Evolutionary conservation across 2,888 invertebrate species (phyloP), one percentile per base, ranked within the genome.

Genomic region (Pilophorus perplexus): DNA sequence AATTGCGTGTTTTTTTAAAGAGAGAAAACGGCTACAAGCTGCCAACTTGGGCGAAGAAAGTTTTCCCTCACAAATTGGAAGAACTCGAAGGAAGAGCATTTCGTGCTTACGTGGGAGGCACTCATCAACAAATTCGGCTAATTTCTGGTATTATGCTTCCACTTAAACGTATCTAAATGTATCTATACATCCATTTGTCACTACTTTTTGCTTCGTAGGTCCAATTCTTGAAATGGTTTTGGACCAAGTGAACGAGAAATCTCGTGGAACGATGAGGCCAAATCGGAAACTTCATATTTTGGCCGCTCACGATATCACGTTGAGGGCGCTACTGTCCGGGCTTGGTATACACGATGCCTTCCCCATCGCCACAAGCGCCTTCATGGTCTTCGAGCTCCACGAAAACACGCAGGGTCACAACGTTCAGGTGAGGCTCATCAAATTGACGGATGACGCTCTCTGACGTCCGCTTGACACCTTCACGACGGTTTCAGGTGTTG

Each of bases 21-120:
- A 78, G 82, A 59, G 77, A 82, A 64, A 83, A 88, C 68, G 86
- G 85, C 6, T 78, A 89, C 38, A 80, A 82, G 55, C 76, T 91
- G n/a, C 91, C 91, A 0, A 80, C 83, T 44, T 90, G 90, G 90
- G 85, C 89, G 0, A 82, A 82, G 71, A 81, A 82, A 68, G 84
- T 87, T 42, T 88, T 86, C 72, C 86, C 89, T 0, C 79, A 81
- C 44, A 81, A 81, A 75, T 85, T 92, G 83, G 33, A 33, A 23
- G 66, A 14, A 1, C 40, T 65, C 28, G 68, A 64, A 48, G 67
- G 55, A 3, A 52, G 20, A 12, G 64, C 65, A 3, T 68, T 62
- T 6, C 57, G 44, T 20, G 67, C 67, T 18, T 37, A 50, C 27
- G 18, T 67, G 25, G 38, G 50, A 10, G 70, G 70, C 14, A 64